phyloP scores from a whole-genome alignment of 2,888 invertebrate genomes.

The Polia nebulosa region DNA sequence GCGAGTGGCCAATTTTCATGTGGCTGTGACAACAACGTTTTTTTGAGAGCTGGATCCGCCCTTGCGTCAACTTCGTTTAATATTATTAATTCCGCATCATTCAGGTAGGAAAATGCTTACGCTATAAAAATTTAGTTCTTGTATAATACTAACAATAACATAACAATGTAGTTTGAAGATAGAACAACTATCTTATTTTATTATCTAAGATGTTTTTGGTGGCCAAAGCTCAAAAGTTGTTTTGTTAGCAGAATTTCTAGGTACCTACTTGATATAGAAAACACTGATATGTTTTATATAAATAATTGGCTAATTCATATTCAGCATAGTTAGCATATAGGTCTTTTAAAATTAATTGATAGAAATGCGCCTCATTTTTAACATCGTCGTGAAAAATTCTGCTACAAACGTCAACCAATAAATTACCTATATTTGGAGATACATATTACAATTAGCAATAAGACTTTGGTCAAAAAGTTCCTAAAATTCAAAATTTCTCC shows the following conservation, averaged over 20 bases:
- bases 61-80: too few species aligned
- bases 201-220: constrained; percentile 15
- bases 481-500: constrained; percentile 73
- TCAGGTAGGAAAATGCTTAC: constrained; percentile 37
- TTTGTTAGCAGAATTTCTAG: background rate
- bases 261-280: too few species aligned
- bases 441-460: constrained; percentile 23
- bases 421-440: constrained; percentile 6
- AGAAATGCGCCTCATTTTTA: background rate
- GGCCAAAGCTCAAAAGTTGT: constrained; percentile 21
- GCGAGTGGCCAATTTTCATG: too few species aligned
- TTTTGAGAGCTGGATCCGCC: too few species aligned
- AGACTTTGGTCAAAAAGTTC: constrained; percentile 73
- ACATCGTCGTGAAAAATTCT: background rate
- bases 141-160: constrained; percentile 26
- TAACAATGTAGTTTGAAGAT: constrained; percentile 27
- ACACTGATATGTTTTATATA: too few species aligned
- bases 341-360: background rate
- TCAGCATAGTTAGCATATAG: background rate
- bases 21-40: too few species aligned
- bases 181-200: too few species aligned
- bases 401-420: background rate
- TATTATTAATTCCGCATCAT: background rate
- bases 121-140: constrained; percentile 39
- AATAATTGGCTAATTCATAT: too few species aligned